Evolutionary conservation across 2,888 invertebrate genomes (phyloP), one percentile per base, ranked within the genome.

Genomic region (Torymus texanus): DNA sequence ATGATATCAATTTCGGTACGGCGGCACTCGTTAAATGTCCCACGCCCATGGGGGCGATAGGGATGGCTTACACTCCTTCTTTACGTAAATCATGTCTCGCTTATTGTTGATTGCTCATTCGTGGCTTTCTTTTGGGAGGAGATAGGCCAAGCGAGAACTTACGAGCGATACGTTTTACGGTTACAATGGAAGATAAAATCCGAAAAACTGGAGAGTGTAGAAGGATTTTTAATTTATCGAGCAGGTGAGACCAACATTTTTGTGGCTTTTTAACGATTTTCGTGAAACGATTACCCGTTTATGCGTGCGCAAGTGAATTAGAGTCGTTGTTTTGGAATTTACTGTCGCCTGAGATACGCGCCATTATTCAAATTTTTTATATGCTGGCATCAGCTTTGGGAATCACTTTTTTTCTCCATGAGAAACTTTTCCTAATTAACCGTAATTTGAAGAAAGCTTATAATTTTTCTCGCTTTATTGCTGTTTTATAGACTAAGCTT

Each of bases 101-200:
- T 67, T 66, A 78, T 81, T 78, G 73, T 81, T 81, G 78, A 78
- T 78, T 78, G 53, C 68, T 66, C 68, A 18, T 1, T 14, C 41
- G 41, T 41, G 8, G 41, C 41, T 41, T 41, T 41, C 41, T 41
- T 41, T 41, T 5, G 8, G 41, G 41, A 41, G 10, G 41, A 41
- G 41, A 41, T 5, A 41, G 41, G 41, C 41, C 21, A 24, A 16
- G 16, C 51, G 50, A 4, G 55, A 63, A 56, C 41, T 41, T 41
- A 41, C 41, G 24, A 24, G n/a, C 16, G 72, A 81, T 75, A 75
- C 75, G 59, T 78, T 78, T 78, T 81, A 81, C 75, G 81, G 68
- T 59, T 24, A 81, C 78, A 81, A 78, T 79, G 75, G 71, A 62
- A 79, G 78, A 71, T 78, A 75, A 81, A 75, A 81, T 81, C 76